phyloP scores from a whole-genome alignment of 2,113 vertebrate genomes.

The Alaudala cheleensis region DNA sequence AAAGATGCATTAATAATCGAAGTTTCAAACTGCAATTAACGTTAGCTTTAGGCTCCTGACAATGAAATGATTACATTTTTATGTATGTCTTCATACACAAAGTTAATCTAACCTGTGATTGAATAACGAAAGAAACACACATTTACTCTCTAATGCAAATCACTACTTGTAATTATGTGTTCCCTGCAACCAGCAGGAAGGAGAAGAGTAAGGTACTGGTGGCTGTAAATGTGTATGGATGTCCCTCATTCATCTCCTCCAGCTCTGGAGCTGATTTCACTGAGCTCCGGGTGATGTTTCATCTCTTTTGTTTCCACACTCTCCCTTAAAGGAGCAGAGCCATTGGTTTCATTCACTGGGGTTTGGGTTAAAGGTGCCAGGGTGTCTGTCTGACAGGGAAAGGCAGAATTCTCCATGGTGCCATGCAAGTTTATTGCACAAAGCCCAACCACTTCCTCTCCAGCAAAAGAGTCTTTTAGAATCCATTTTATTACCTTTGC shows the following conservation, averaged over 20 bases:
- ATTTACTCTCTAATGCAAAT: slow-evolving; percentile 56
- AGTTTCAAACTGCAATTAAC: slow-evolving; percentile 80
- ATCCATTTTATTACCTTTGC: neutral
- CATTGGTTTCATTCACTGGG: neutral
- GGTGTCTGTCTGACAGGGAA: neutral
- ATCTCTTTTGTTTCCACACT: neutral
- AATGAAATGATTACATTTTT: slow-evolving; percentile 78
- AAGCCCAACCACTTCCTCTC: neutral
- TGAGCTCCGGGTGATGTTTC: neutral
- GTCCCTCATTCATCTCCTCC: neutral
- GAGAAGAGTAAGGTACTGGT: neutral
- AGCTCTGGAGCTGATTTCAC: neutral
- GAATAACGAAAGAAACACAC: slow-evolving; percentile 38
- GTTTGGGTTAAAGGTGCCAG: neutral
- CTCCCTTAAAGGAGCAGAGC: neutral
- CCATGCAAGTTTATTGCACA: neutral
- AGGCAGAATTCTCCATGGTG: neutral
- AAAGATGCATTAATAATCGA: slow-evolving; percentile 82
- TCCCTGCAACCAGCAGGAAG: neutral
- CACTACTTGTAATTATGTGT: slow-evolving; percentile 51
- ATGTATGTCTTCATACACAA: slow-evolving; percentile 75
- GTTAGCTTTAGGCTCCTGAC: slow-evolving; percentile 76
- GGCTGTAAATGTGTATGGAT: neutral
- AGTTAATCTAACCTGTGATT: slow-evolving; percentile 70
- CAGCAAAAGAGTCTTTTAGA: neutral